A percentile compares a stretch with the other conserved stretches of the same genome.
Conservation (phyloP, 2,888 invertebrate species). For the Drosophila ochracea region DNA sequence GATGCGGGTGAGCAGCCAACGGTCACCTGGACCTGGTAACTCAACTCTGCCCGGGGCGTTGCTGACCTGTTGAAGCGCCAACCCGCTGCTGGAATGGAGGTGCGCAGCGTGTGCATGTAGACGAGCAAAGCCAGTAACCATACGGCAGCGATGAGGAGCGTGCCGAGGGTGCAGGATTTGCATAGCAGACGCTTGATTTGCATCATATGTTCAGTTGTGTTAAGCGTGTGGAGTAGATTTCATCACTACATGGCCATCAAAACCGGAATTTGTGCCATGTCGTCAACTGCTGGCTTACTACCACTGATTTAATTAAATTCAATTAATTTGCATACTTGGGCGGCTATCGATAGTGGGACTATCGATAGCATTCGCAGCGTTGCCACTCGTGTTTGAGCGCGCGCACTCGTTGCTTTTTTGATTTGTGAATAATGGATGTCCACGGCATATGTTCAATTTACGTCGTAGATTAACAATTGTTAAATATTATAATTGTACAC, state of each 20-base stretch:
- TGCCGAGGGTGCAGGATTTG: constrained; percentile 71
- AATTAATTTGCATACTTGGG: constrained; percentile 59
- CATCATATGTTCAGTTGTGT: constrained; percentile 59
- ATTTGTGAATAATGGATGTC: constrained; percentile 3
- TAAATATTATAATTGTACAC: neutral
- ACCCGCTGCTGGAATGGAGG: constrained; percentile 67
- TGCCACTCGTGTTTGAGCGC: constrained; percentile 4
- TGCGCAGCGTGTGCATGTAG: constrained; percentile 65
- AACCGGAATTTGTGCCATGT: constrained; percentile 58
- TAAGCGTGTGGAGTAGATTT: constrained; percentile 27
- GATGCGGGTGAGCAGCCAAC: constrained; percentile 53
- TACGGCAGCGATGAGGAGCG: constrained; percentile 59
- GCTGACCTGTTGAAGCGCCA: constrained; percentile 54
- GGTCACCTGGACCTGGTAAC: constrained; percentile 57
- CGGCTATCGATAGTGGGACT: constrained; percentile 26
- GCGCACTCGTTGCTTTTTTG: constrained; percentile 16
- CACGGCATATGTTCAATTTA: neutral
- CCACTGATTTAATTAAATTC: constrained; percentile 49
- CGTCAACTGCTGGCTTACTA: constrained; percentile 34
- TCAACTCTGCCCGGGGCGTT: constrained; percentile 50
- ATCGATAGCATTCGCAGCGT: constrained; percentile 20
- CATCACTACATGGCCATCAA: constrained; percentile 42
- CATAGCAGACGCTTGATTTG: constrained; percentile 77
- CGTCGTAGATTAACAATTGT: neutral
- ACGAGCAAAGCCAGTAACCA: constrained; percentile 63